Evolutionary conservation across 2,113 vertebrate genomes (phyloP).

Genomic region (Paramisgurnus dabryanus): DNA sequence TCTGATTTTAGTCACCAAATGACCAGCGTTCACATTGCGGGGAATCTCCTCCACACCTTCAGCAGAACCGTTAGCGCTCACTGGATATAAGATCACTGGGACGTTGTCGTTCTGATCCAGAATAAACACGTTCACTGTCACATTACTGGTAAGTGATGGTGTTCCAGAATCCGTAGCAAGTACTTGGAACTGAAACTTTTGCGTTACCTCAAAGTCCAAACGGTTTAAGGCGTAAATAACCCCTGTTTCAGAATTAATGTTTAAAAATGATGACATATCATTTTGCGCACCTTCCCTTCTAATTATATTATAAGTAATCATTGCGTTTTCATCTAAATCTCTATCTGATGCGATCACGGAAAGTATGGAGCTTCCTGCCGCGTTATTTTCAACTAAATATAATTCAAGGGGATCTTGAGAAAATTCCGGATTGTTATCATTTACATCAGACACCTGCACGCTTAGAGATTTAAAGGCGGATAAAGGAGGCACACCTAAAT

Average conservation of each 20-base stretch:
- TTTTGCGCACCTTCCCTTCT: slow-evolving; percentile 18
- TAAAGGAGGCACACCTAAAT: slow-evolving; percentile 64
- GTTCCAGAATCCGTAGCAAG: slow-evolving; percentile 58
- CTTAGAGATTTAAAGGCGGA: slow-evolving; percentile 56
- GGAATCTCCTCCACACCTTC: slow-evolving; percentile 49
- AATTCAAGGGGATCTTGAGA: slow-evolving; percentile 58
- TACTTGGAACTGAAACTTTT: slow-evolving; percentile 54
- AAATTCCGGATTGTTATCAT: slow-evolving; percentile 68
- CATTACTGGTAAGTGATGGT: slow-evolving; percentile 59
- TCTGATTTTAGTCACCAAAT: slow-evolving; percentile 62
- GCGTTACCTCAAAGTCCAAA: slow-evolving; percentile 58
- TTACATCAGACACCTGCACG: slow-evolving; percentile 67
- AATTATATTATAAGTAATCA: slow-evolving; percentile 56
- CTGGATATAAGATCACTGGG: slow-evolving; percentile 60
- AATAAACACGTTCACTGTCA: slow-evolving; percentile 59
- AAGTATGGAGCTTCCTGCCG: slow-evolving; percentile 57
- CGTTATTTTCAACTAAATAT: slow-evolving; percentile 70
- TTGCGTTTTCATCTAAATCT: slow-evolving; percentile 65
- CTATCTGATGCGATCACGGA: slow-evolving; percentile 63
- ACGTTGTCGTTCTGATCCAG: slow-evolving; percentile 64
- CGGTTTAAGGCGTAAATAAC: slow-evolving; percentile 48
- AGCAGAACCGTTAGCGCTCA: slow-evolving; percentile 57
- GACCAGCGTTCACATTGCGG: slow-evolving; percentile 51
- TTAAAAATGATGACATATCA: slow-evolving; percentile 55
- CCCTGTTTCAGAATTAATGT: slow-evolving; percentile 60